phyloP scores from a whole-genome alignment of 1,140 invertebrate species.

The Pogonomyrmex californicus region DNA sequence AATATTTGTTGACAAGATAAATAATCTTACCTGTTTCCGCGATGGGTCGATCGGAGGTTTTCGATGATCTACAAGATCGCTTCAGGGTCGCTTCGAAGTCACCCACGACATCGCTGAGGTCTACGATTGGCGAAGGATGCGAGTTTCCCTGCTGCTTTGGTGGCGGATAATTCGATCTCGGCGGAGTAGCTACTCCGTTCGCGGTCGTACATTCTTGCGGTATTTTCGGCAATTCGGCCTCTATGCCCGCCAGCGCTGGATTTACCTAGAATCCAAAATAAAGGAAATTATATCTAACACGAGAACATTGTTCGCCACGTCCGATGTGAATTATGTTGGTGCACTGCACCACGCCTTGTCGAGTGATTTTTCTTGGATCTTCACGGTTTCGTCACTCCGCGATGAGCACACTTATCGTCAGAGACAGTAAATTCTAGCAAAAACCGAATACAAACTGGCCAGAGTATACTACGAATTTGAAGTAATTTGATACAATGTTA shows the following conservation, averaged over 20 bases:
- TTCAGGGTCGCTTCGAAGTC: slow-evolving; percentile 92
- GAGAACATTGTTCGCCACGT: slow-evolving; percentile 11
- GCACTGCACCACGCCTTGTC: background rate
- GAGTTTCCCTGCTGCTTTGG: slow-evolving; percentile 52
- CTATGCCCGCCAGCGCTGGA: slow-evolving; percentile 76
- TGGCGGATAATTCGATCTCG: slow-evolving; percentile 67
- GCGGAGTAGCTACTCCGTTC: slow-evolving; percentile 68
- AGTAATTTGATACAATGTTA: slow-evolving; percentile 7
- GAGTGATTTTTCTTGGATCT: slow-evolving; percentile 49
- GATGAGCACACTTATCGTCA: slow-evolving; percentile 26
- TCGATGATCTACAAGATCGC: slow-evolving; percentile 84
- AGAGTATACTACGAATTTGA: no score
- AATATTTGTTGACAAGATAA: background rate
- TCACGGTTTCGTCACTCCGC: slow-evolving; percentile 11
- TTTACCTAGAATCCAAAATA: slow-evolving; percentile 77
- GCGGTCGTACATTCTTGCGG: slow-evolving; percentile 76
- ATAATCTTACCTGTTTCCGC: slow-evolving; percentile 72
- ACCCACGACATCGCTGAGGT: slow-evolving; percentile 90
- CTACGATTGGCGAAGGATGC: slow-evolving; percentile 74
- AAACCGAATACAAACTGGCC: background rate
- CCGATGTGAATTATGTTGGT: background rate
- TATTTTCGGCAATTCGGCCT: slow-evolving; percentile 80
- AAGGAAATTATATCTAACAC: slow-evolving; percentile 41
- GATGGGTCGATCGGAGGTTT: slow-evolving; percentile 61
- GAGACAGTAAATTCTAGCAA: slow-evolving; percentile 27